Conservation (phyloP, 2,888 invertebrate species). For the Parochlus steinenii region DNA sequence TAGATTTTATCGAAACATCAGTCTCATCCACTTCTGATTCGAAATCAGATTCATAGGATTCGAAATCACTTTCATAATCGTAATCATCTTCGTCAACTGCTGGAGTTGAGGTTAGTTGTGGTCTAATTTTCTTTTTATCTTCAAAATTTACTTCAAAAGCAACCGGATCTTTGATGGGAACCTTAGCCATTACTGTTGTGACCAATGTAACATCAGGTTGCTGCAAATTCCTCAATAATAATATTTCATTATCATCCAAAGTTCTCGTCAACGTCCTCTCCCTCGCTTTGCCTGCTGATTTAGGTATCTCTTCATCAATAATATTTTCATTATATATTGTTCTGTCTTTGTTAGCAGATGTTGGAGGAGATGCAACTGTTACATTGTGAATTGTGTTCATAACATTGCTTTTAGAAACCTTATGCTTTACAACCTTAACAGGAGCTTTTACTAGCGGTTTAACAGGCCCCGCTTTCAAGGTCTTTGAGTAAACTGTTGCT, state of each 20-base stretch:
- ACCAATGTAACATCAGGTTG: slow-evolving; percentile 14
- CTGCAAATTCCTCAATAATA: slow-evolving; percentile 18
- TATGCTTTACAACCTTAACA: not conserved
- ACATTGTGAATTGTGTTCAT: slow-evolving; percentile 28
- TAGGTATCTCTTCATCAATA: not conserved
- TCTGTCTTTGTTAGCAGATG: slow-evolving; percentile 11
- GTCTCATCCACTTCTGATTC: slow-evolving; percentile 24
- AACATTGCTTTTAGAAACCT: slow-evolving; percentile 23
- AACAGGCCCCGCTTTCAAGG: slow-evolving; percentile 11
- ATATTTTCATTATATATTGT: slow-evolving; percentile 3
- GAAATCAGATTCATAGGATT: slow-evolving; percentile 40
- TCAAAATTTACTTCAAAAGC: slow-evolving; percentile 26
- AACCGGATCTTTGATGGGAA: slow-evolving; percentile 20
- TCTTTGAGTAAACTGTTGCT: not conserved
- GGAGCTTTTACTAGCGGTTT: slow-evolving; percentile 13
- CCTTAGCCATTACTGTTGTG: not conserved
- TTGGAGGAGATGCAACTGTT: slow-evolving; percentile 27
- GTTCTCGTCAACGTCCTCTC: slow-evolving; percentile 21
- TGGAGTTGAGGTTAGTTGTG: not conserved
- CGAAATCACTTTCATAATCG: slow-evolving; percentile 38
- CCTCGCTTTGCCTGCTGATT: slow-evolving; percentile 6
- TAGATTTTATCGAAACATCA: slow-evolving; percentile 6
- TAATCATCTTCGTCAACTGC: slow-evolving; percentile 14
- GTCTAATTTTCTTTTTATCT: slow-evolving; percentile 9
- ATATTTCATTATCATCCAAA: slow-evolving; percentile 22